Conservation (phyloP, 2,888 invertebrate species). For the Drosophila stalkeri region DNA sequence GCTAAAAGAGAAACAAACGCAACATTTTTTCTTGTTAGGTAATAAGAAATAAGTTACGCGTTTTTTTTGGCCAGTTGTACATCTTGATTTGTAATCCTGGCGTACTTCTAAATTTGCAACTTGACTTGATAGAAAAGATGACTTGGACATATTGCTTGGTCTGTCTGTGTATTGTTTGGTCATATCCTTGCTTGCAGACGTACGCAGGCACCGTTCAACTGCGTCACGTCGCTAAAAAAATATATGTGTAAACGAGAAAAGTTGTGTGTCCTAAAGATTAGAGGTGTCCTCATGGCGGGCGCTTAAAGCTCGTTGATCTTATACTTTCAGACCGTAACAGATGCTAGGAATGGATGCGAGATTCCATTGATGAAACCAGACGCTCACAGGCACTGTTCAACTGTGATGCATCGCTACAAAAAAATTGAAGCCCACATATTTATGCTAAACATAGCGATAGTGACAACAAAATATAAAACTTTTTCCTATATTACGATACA, state of each 20-base stretch:
- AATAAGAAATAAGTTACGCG: constrained; percentile 58
- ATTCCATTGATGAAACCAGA: constrained; percentile 37
- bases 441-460: constrained; percentile 37
- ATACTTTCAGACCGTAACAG: background rate
- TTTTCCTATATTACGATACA: constrained; percentile 43
- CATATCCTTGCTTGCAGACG: constrained; percentile 45
- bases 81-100: constrained; percentile 27
- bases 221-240: constrained; percentile 57
- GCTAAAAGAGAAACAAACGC: constrained; percentile 72
- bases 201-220: constrained; percentile 64
- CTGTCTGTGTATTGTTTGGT: constrained; percentile 23
- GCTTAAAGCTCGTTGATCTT: constrained; percentile 19
- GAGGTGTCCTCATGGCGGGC: constrained; percentile 16
- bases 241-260: constrained; percentile 55
- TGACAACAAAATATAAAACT: constrained; percentile 58
- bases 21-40: constrained; percentile 60
- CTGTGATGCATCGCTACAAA: constrained; percentile 74
- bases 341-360: constrained; percentile 10
- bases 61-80: constrained; percentile 29
- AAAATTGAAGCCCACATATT: constrained; percentile 53
- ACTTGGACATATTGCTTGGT: background rate
- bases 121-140: constrained; percentile 14
- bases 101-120: constrained; percentile 30
- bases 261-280: constrained; percentile 52
- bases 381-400: constrained; percentile 77